These are phyloP conservation scores for Thalpophila matura DNA, from an alignment of 2,888 invertebrate genomes.

Conservation along the genomic window DNA sequence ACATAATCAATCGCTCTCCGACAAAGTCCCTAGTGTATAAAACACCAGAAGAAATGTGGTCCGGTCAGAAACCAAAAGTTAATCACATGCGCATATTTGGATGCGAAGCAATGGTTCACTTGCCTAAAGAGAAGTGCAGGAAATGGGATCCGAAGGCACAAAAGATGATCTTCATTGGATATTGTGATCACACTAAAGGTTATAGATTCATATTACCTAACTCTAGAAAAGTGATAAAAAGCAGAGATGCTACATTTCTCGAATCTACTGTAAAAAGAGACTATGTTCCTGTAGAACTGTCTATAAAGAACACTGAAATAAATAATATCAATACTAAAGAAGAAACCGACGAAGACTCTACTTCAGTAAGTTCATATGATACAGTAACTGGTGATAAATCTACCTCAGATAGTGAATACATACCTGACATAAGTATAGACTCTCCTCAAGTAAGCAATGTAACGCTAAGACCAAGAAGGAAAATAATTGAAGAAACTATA, in stretches of 20 bases:
- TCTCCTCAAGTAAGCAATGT: background rate
- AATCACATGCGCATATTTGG: constrained; percentile 12
- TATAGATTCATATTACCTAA: constrained; percentile 15
- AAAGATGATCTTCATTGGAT: constrained; percentile 19
- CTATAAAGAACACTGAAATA: background rate
- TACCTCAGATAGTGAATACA: background rate
- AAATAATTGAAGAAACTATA: background rate
- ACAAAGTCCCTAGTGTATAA: background rate
- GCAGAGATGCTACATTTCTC: constrained; percentile 6
- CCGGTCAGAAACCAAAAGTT: constrained; percentile 12
- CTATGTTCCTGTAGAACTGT: background rate
- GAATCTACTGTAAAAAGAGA: constrained; percentile 8
- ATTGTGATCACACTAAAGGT: constrained; percentile 23
- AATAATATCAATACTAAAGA: background rate
- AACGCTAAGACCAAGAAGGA: constrained; percentile 24
- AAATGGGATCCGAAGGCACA: constrained; percentile 25
- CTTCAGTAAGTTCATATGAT: background rate
- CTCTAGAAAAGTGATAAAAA: background rate
- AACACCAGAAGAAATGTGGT: constrained; percentile 18
- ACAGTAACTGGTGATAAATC: background rate
- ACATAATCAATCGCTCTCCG: constrained; percentile 7
- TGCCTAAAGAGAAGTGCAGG: constrained; percentile 10
- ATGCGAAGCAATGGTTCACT: constrained; percentile 16
- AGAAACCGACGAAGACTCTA: background rate
- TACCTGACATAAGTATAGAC: background rate